Evolutionary conservation across 1,140 invertebrate species (phyloP).

Genomic region (Drosophila lacertosa): DNA sequence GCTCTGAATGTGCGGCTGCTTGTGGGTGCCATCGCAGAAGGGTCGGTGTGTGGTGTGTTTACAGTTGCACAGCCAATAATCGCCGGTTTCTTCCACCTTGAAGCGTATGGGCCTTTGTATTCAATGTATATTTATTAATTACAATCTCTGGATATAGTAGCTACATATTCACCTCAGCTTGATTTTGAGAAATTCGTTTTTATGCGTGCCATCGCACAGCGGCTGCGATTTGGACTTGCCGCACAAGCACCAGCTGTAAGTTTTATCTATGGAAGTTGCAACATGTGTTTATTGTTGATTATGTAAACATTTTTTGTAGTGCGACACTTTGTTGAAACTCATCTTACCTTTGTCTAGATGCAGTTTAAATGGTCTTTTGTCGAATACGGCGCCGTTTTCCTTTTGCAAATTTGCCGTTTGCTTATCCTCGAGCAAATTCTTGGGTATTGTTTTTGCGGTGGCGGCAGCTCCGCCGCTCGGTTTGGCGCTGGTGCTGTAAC

Average conservation of each 20-base stretch:
- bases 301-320: constrained; percentile 60
- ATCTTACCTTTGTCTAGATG: constrained; percentile 86
- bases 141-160: background rate
- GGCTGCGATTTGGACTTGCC: constrained; percentile 96
- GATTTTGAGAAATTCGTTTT: constrained; percentile 89
- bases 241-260: constrained; percentile 97
- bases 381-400: constrained; percentile 90
- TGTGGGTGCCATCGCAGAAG: constrained; percentile 99
- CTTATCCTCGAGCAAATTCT: constrained; percentile 86
- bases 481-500: constrained; percentile 46
- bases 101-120: constrained; percentile 90
- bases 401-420: constrained; percentile 87
- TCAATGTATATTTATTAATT: constrained; percentile 13
- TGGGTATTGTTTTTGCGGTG: constrained; percentile 85
- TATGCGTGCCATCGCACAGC: constrained; percentile 97
- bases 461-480: constrained; percentile 20
- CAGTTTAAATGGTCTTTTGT: constrained; percentile 95
- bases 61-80: constrained; percentile 99
- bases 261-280: constrained; percentile 86
- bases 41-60: constrained; percentile 97
- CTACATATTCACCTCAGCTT: constrained; percentile 85
- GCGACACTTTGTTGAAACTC: background rate
- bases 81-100: constrained; percentile 93
- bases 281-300: constrained; percentile 56
- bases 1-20: constrained; percentile 88